Evolutionary conservation across 2,113 vertebrate species (phyloP).

Genomic region (Poeciliopsis turrubarensis): DNA sequence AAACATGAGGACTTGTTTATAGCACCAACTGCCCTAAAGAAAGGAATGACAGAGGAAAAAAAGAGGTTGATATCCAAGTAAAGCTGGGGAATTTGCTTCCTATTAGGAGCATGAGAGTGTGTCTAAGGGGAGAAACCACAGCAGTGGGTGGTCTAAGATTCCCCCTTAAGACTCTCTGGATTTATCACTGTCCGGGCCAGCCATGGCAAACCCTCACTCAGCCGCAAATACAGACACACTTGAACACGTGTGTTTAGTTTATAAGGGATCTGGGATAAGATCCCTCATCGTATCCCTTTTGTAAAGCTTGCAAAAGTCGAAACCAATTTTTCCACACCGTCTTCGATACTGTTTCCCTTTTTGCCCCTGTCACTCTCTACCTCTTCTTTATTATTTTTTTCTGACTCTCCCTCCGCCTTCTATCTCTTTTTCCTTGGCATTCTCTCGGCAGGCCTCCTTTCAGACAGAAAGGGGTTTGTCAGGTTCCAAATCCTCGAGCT

Average conservation of each 20-base stretch:
- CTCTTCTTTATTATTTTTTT: conserved; percentile 31
- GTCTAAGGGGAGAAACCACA: conserved; percentile 60
- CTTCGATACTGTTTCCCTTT: conserved; percentile 23
- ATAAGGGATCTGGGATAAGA: conserved; percentile 48
- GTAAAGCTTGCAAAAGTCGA: conserved; percentile 39
- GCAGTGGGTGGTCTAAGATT: conserved; percentile 75
- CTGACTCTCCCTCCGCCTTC: conserved; percentile 21
- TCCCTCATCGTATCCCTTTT: conserved; percentile 49
- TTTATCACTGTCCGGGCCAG: conserved; percentile 67
- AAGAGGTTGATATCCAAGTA: conserved; percentile 50
- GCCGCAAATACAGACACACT: conserved; percentile 49
- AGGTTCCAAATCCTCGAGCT: conserved; percentile 75
- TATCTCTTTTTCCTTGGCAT: conserved; percentile 40
- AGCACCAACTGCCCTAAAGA: conserved; percentile 49
- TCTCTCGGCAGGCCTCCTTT: conserved; percentile 65
- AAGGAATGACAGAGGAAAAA: conserved; percentile 31
- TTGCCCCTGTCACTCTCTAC: conserved; percentile 17
- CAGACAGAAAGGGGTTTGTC: conserved; percentile 72
- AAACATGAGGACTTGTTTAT: conserved; percentile 62
- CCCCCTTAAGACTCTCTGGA: conserved; percentile 69
- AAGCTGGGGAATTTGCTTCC: conserved; percentile 68
- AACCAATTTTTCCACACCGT: conserved; percentile 50
- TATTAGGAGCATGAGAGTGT: conserved; percentile 59
- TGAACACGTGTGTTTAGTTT: conserved; percentile 57
- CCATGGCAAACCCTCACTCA: conserved; percentile 53